Percentiles rank a stretch among this genome's conserved stretches.
Evolutionary conservation across 2,888 invertebrate species (phyloP).

Genomic region (Aquatica leii): DNA sequence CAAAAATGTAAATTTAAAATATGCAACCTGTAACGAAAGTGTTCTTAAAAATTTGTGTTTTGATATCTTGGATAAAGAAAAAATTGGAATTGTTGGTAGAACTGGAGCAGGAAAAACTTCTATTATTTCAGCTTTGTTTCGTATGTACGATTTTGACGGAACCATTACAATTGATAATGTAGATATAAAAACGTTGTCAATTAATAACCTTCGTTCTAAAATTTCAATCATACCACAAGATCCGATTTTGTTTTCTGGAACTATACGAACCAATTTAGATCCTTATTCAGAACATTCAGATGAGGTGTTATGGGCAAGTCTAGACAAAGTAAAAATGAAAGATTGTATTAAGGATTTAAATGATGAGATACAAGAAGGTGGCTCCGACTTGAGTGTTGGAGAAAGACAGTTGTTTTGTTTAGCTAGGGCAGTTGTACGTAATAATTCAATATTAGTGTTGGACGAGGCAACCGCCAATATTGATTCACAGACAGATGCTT

Average conservation of each 20-base stretch:
- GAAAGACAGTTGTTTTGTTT: constrained; percentile 75
- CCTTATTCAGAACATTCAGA: constrained; percentile 83
- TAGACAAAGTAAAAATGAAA: constrained; percentile 82
- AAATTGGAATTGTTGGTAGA: constrained; percentile 80
- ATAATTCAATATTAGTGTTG: constrained; percentile 51
- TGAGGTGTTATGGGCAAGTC: constrained; percentile 80
- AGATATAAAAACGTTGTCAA: constrained; percentile 73
- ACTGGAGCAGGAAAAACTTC: constrained; percentile 86
- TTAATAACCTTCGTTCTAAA: constrained; percentile 76
- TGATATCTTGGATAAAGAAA: constrained; percentile 70
- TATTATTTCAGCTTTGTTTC: constrained; percentile 78
- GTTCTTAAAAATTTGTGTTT: constrained; percentile 77
- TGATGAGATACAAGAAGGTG: constrained; percentile 75
- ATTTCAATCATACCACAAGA: constrained; percentile 88
- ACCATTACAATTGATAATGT: constrained; percentile 80
- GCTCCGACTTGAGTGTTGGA: constrained; percentile 50
- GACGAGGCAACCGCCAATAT: constrained; percentile 84
- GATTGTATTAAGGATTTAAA: constrained; percentile 71
- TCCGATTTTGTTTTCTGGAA: constrained; percentile 85
- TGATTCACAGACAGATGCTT: constrained; percentile 75
- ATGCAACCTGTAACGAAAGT: constrained; percentile 72
- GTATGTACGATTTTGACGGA: constrained; percentile 80
- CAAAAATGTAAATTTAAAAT: constrained; percentile 73
- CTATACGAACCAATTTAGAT: constrained; percentile 86
- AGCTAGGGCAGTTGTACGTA: constrained; percentile 67